Conservation (phyloP, 2,113 vertebrate species). For the Arenaria interpres region DNA sequence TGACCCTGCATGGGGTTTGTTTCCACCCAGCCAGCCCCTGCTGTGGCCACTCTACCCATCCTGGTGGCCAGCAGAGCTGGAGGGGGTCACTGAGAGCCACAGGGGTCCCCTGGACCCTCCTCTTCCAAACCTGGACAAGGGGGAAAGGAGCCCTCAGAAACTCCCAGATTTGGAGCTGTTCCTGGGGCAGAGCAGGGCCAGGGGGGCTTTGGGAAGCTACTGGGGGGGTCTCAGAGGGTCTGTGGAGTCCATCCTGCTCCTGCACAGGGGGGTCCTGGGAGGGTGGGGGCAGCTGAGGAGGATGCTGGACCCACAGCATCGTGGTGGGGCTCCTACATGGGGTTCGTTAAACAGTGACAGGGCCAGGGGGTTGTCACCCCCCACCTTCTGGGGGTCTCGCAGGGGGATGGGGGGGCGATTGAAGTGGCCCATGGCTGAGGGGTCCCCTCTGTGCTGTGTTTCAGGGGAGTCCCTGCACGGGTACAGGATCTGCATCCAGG, state of each 20-base stretch:
- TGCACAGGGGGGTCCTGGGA: no score
- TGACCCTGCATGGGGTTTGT: not conserved
- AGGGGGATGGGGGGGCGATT: not conserved
- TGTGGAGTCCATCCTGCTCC: not conserved
- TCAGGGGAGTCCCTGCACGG: constrained; percentile 90
- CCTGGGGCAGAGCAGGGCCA: not conserved
- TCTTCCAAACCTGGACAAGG: not conserved
- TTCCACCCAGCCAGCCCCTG: not conserved
- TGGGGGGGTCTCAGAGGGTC: not conserved
- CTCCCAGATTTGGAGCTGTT: no score
- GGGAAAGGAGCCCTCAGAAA: not conserved
- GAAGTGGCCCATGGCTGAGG: not conserved
- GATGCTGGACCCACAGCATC: fast-evolving
- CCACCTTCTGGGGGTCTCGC: fast-evolving
- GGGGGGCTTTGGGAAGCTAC: not conserved
- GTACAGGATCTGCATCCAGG: constrained; percentile 95
- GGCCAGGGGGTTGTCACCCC: not conserved
- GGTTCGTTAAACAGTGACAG: not conserved
- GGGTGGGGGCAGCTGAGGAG: not conserved
- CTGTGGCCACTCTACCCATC: fast-evolving
- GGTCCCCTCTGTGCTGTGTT: fast-evolving
- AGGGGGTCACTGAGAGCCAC: not conserved
- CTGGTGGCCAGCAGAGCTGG: not conserved
- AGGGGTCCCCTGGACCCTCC: not conserved
- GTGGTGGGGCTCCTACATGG: not conserved